Evolutionary conservation across 2,797 vertebrate species (phyloP).

Genomic region (Alfaro cultratus): DNA sequence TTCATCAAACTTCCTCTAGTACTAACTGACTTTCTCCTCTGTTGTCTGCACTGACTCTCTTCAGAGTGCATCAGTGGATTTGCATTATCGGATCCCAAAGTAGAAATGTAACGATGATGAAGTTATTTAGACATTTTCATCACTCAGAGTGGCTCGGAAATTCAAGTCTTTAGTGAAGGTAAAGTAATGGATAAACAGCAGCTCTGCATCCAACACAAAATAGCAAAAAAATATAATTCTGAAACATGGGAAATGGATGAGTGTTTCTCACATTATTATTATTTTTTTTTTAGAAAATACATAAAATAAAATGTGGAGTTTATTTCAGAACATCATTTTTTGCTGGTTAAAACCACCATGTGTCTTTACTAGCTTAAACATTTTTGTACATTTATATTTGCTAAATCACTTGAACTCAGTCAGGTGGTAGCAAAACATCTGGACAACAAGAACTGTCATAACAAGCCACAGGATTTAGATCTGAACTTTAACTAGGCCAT

Average conservation of each 20-base stretch:
- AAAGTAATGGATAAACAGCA: neutral
- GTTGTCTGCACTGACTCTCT: neutral
- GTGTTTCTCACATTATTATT: neutral
- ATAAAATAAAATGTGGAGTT: neutral
- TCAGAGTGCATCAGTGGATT: neutral
- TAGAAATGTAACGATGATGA: neutral
- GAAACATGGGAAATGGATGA: neutral
- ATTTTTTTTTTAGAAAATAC: neutral
- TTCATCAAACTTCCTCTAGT: neutral
- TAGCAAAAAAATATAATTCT: no score
- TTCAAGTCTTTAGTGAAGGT: neutral
- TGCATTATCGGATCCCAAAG: neutral
- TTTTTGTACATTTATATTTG: neutral
- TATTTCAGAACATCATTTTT: neutral
- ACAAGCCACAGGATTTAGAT: neutral
- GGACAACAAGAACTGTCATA: neutral
- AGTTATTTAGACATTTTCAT: neutral
- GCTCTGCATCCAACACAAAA: neutral
- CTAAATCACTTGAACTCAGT: neutral
- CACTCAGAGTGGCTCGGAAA: neutral
- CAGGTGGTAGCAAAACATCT: neutral
- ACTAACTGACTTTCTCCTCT: neutral
- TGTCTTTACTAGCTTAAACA: neutral
- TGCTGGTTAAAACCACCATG: neutral
- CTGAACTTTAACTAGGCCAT: neutral